These are phyloP conservation scores for Conops quadrifasciatus DNA, from an alignment of 2,888 invertebrate genomes.

Conservation along the genomic window DNA sequence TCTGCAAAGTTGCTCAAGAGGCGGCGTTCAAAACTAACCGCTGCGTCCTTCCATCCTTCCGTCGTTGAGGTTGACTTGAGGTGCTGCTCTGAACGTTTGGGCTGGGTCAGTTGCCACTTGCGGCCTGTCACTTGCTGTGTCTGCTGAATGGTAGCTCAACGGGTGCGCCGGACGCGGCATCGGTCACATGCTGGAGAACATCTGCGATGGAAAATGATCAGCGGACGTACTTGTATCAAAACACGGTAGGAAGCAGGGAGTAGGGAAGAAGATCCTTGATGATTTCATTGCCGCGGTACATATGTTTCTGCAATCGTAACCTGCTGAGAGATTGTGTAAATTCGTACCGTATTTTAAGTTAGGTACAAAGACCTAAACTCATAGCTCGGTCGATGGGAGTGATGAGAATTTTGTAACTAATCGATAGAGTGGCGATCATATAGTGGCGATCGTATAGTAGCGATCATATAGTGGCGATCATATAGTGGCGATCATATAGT, in stretches of 20 bases:
- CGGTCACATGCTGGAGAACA: slow-evolving; percentile 6
- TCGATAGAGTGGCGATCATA: too few species aligned
- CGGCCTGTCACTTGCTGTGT: slow-evolving; percentile 26
- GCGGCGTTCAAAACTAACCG: background rate
- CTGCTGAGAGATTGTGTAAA: background rate
- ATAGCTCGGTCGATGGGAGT: too few species aligned
- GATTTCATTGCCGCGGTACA: too few species aligned
- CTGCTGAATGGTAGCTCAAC: slow-evolving; percentile 29
- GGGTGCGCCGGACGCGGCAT: slow-evolving; percentile 19
- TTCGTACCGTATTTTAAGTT: background rate
- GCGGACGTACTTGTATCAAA: background rate
- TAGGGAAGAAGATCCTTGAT: too few species aligned
- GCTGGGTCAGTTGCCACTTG: slow-evolving; percentile 7
- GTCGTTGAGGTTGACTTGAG: slow-evolving; percentile 19
- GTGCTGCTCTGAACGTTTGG: slow-evolving; percentile 27
- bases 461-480: too few species aligned
- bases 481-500: too few species aligned
- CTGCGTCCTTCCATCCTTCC: background rate
- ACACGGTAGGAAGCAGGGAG: slow-evolving; percentile 4
- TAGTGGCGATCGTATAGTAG: too few species aligned
- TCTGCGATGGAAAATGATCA: slow-evolving; percentile 25
- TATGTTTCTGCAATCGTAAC: too few species aligned
- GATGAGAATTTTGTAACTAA: too few species aligned
- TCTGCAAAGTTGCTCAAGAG: background rate
- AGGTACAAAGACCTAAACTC: too few species aligned